Evolutionary conservation across 2,113 vertebrate species (phyloP), one percentile per base, ranked within the genome.

Genomic region (Pelusios castaneus): DNA sequence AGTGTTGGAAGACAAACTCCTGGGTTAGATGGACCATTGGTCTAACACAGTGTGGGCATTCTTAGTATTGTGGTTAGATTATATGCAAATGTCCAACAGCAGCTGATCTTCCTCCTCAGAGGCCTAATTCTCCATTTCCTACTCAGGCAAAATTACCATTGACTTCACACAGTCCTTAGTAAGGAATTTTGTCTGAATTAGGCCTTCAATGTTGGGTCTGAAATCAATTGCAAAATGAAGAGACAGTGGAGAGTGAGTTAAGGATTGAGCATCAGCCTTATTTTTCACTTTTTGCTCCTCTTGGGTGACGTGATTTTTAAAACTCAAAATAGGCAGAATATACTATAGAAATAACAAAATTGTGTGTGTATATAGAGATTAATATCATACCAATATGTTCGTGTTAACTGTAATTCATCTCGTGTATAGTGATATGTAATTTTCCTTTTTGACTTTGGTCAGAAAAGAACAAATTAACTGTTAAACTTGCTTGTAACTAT

Each of bases 381-480:
- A 31, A 27, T 80, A 29, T 79, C 78, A 31, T 8, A 27, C n/a
- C 82, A 56, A 47, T 86, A 76, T 5, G 47, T 25, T 67, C 49
- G 4, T 19, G 0, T 2, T 78, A 13, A 10, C 27, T 78, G 77
- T 47, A 29, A 25, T 12, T 84, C 27, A 34, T 88, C 49, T 58
- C 34, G 76, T 83, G 13, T 0, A 3, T 31, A 78, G 13, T 16
- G 11, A 60, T n/a, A 1, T 81, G 8, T 81, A 19, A 34, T 89
- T 90, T 94, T 85, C 38, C 22, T 80, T 76, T 94, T 87, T 81
- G 13, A 38, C 5, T 80, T n/a, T 87, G 85, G 93, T 91, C 63
- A 43, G 13, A 67, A 79, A 87, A 91, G 29, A 91, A 90, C 8
- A 13, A 54, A 6, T 52, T 80, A 63, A 13, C 5, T 90, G 7